phyloP scores from a whole-genome alignment of 2,888 invertebrate species.

The Augochlorella aurata region DNA sequence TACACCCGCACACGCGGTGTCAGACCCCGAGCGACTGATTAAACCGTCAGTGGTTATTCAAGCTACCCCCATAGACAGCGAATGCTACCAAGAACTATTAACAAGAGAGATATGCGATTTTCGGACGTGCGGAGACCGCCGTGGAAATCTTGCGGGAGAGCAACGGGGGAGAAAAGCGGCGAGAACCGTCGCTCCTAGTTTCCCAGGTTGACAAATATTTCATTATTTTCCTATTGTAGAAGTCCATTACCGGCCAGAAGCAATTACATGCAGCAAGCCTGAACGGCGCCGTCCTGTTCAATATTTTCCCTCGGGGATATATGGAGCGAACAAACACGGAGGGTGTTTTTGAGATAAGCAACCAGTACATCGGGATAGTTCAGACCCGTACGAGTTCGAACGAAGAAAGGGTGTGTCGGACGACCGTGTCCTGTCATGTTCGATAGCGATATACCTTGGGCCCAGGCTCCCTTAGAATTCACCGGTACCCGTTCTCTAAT shows the following conservation, averaged over 20 bases:
- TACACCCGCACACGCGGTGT: slow-evolving; percentile 57
- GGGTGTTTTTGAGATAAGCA: slow-evolving; percentile 79
- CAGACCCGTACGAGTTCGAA: slow-evolving; percentile 76
- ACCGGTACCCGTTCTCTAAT: slow-evolving; percentile 77
- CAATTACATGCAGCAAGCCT: not conserved
- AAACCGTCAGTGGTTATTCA: slow-evolving; percentile 58
- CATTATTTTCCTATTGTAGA: not conserved
- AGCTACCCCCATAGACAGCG: slow-evolving; percentile 56
- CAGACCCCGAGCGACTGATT: slow-evolving; percentile 60
- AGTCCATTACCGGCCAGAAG: slow-evolving; percentile 4
- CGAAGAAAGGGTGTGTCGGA: slow-evolving; percentile 82
- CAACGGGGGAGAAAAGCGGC: not conserved
- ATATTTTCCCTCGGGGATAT: slow-evolving; percentile 36
- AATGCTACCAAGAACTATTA: slow-evolving; percentile 35
- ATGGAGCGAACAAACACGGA: slow-evolving; percentile 51
- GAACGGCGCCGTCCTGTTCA: slow-evolving; percentile 10
- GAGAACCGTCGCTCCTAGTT: not conserved
- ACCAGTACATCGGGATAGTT: slow-evolving; percentile 68
- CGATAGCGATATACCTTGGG: slow-evolving; percentile 80
- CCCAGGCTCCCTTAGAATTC: slow-evolving; percentile 78
- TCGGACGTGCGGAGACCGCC: not conserved
- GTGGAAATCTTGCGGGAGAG: not conserved
- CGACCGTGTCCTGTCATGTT: slow-evolving; percentile 81
- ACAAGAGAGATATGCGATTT: not conserved
- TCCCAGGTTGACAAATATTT: not conserved